These are phyloP conservation scores for Sesia bembeciformis DNA, from an alignment of 2,888 invertebrate genomes.

Conservation along the genomic window DNA sequence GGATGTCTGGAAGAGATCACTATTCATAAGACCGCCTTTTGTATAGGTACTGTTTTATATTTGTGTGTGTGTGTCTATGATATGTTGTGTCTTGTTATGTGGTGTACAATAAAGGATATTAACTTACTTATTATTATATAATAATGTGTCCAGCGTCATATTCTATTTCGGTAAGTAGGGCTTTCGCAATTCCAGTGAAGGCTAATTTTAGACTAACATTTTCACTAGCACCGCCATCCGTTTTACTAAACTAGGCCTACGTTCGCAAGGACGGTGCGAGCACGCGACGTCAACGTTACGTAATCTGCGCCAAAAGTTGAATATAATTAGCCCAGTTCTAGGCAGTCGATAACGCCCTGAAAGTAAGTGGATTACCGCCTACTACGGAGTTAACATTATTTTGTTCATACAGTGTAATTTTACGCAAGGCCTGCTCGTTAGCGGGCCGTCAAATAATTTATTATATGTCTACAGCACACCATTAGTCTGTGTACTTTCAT, in stretches of 20 bases:
- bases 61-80: too few relatives aligned
- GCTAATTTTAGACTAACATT: background rate
- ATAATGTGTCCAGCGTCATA: too few relatives aligned
- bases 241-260: background rate
- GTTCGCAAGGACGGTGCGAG: background rate
- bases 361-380: conserved; percentile 4
- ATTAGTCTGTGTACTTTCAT: too few relatives aligned
- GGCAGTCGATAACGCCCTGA: conserved; percentile 10
- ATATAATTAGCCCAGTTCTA: conserved; percentile 38
- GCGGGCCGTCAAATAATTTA: too few relatives aligned
- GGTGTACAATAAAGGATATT: too few relatives aligned
- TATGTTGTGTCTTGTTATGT: too few relatives aligned
- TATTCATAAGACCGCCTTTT: too few relatives aligned
- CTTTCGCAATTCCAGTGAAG: background rate
- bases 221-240: background rate
- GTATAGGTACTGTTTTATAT: too few relatives aligned
- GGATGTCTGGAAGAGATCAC: too few relatives aligned
- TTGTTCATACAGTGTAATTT: background rate
- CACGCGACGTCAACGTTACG: conserved; percentile 15
- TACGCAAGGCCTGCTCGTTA: background rate
- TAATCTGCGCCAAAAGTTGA: conserved; percentile 31
- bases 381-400: background rate
- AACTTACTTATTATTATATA: too few relatives aligned
- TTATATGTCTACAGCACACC: too few relatives aligned
- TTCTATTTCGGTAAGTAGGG: too few relatives aligned